Conservation (phyloP, 2,888 invertebrate genomes). For the Tribolium freemani region DNA sequence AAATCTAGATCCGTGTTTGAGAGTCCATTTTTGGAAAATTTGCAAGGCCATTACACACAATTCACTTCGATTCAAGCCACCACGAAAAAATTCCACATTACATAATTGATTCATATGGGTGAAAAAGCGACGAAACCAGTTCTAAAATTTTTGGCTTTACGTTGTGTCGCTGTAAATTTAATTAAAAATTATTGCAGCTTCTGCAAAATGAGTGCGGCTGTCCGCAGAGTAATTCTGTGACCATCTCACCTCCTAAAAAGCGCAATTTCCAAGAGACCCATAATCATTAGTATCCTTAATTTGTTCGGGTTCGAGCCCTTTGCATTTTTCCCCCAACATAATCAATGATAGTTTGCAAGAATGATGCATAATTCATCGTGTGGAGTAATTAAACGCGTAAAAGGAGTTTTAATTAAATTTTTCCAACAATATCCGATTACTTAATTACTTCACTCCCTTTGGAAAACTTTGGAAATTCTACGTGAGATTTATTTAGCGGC, state of each 20-base stretch:
- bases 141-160: too few species aligned
- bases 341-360: background rate
- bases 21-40: too few species aligned
- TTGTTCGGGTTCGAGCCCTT: background rate
- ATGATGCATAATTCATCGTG: slow-evolving; percentile 2
- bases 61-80: too few species aligned
- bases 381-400: background rate
- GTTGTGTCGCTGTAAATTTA: background rate
- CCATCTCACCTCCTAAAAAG: background rate
- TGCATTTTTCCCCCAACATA: too few species aligned
- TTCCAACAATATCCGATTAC: background rate
- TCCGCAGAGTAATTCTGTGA: background rate
- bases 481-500: background rate
- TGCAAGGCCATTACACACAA: too few species aligned
- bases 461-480: background rate
- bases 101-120: too few species aligned
- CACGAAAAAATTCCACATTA: too few species aligned
- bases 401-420: slow-evolving; percentile 5
- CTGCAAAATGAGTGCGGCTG: background rate
- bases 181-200: background rate
- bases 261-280: background rate
- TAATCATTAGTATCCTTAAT: background rate
- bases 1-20: too few species aligned
- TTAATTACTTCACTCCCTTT: background rate
- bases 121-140: too few species aligned